Percentiles rank a stretch among this genome's conserved stretches.
These are phyloP conservation scores for Rynchops niger DNA, from an alignment of 2,113 vertebrate genomes.

Conservation along the genomic window DNA sequence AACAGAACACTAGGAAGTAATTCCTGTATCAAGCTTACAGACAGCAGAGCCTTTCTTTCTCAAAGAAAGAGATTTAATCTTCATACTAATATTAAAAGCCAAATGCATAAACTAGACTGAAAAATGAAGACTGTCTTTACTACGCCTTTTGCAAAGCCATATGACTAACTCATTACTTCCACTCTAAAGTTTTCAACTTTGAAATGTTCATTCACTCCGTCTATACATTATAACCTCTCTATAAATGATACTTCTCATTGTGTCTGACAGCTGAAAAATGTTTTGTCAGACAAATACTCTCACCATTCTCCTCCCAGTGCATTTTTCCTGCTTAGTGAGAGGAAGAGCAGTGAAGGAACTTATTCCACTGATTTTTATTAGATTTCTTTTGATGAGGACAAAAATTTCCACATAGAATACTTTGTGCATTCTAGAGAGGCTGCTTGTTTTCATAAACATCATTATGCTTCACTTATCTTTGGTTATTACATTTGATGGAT, in stretches of 20 bases:
- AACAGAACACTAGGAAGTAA: slow-evolving; percentile 3
- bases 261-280: slow-evolving; percentile 1
- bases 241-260: neutral
- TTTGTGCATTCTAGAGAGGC: neutral
- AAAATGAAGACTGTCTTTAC: neutral
- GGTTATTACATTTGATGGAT: neutral
- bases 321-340: neutral
- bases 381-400: neutral
- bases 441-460: neutral
- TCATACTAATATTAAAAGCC: slow-evolving; percentile 23
- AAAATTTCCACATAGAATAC: neutral
- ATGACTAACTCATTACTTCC: neutral
- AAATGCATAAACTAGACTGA: neutral
- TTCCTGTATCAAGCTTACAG: neutral
- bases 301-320: neutral
- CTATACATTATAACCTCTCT: neutral
- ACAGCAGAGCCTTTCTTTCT: slow-evolving; percentile 1
- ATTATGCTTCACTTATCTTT: neutral
- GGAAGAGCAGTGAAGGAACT: neutral
- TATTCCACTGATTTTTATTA: neutral
- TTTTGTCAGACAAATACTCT: neutral
- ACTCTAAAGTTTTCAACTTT: neutral
- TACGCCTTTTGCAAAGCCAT: neutral
- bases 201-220: neutral
- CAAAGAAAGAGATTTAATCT: slow-evolving; percentile 44